Percentiles rank a stretch among this genome's conserved stretches.
Evolutionary conservation across 2,888 invertebrate species (phyloP).

Genomic region (Protophormia terraenovae): DNA sequence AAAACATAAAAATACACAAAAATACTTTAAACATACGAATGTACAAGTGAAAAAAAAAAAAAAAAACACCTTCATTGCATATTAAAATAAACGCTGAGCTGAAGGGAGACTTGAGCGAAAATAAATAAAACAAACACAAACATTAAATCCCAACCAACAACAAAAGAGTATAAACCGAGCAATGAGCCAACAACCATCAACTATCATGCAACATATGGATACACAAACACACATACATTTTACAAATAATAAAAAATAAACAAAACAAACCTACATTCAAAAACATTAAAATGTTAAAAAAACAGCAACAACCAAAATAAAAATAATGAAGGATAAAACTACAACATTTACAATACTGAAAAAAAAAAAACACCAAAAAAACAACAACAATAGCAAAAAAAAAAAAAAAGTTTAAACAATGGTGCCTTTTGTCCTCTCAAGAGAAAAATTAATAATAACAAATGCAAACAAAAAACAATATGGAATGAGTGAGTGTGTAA

Average conservation of each 20-base stretch:
- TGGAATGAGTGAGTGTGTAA: background rate
- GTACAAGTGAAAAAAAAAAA: background rate
- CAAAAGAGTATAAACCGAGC: conserved; percentile 2
- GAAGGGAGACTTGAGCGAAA: background rate
- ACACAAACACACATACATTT: too few relatives aligned
- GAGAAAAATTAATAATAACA: conserved; percentile 64
- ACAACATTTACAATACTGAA: too few relatives aligned
- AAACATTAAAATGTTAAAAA: conserved; percentile 2
- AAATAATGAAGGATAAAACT: conserved; percentile 8
- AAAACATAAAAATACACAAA: background rate
- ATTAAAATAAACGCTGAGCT: background rate
- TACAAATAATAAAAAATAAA: background rate
- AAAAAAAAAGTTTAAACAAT: conserved; percentile 50
- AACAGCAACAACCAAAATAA: background rate
- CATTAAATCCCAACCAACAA: conserved; percentile 34
- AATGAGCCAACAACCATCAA: conserved; percentile 53
- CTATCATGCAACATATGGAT: conserved; percentile 33
- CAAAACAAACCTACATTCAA: conserved; percentile 7
- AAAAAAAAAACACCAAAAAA: conserved; percentile 9
- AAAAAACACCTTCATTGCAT: conserved; percentile 5
- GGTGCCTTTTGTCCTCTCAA: conserved; percentile 43
- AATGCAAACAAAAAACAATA: conserved; percentile 61
- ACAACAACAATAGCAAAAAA: background rate
- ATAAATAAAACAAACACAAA: conserved; percentile 5
- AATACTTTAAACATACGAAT: background rate